Conservation (phyloP, 2,888 invertebrate species). For the Coelopa pilipes region DNA sequence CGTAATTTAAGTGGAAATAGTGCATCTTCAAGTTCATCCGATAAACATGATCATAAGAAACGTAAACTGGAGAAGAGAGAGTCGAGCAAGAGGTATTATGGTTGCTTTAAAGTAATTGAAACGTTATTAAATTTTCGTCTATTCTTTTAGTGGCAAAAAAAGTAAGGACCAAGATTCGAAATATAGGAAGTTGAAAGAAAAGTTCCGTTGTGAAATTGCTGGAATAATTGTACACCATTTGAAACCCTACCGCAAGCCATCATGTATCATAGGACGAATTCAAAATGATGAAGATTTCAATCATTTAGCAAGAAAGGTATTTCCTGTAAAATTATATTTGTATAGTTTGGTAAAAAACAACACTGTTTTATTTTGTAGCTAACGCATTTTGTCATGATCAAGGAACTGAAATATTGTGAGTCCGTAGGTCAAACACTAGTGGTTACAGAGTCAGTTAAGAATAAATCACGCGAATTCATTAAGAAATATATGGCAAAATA, state of each 20-base stretch:
- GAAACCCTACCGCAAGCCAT: conserved; percentile 87
- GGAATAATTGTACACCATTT: conserved; percentile 86
- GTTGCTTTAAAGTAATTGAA: neutral
- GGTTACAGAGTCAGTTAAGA: conserved; percentile 75
- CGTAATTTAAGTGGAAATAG: conserved; percentile 41
- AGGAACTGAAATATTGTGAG: conserved; percentile 92
- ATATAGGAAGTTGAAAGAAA: conserved; percentile 84
- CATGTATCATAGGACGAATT: conserved; percentile 86
- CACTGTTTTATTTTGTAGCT: conserved; percentile 71
- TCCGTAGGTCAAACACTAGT: conserved; percentile 67
- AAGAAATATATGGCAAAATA: conserved; percentile 96
- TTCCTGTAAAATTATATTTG: neutral
- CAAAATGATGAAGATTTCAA: conserved; percentile 92
- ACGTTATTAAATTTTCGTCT: neutral
- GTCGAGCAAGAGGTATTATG: conserved; percentile 49
- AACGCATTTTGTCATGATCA: conserved; percentile 94
- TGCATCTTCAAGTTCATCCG: conserved; percentile 19
- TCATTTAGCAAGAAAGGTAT: conserved; percentile 90
- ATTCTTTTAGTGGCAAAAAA: conserved; percentile 45
- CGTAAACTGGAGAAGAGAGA: conserved; percentile 51
- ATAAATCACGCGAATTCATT: conserved; percentile 95
- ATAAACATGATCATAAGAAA: conserved; percentile 52
- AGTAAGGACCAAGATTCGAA: conserved; percentile 64
- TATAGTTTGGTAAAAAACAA: neutral
- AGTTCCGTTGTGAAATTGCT: conserved; percentile 83